Evolutionary conservation across 2,888 invertebrate species (phyloP), one percentile per base, ranked within the genome.

Genomic region (Agriopis marginaria): DNA sequence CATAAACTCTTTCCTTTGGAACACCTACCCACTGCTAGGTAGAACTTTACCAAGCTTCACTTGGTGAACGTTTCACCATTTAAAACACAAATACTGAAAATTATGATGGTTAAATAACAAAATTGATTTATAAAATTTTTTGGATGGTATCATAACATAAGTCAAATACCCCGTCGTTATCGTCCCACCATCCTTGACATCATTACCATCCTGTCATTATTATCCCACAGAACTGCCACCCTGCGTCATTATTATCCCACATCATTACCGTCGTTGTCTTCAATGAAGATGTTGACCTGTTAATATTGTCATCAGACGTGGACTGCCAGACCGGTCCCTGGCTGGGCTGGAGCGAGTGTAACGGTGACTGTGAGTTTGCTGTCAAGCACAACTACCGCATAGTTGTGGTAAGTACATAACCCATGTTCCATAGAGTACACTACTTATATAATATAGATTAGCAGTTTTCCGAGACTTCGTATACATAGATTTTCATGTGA

Each of bases 331-430:
- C 83, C 68, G 88, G 91, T 11, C 84, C 87, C 8, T 93, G 93
- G 93, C 79, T 90, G 63, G 93, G 93, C 9, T 93, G 93, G 93
- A 86, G 86, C 75, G 86, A 88, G 45, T 93, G 93, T 76, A 82
- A 88, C 73, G 93, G 93, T 0, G 85, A 89, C 72, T 93, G 93
- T 73, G 86, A 87, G 66, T 85, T 82, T 75, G 91, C 89, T 45
- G 78, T 92, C 73, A 92, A 92, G 79, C 88, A 92, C 68, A 93
- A 93, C 82, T 93, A 91, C 74, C 85, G 92, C 49, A 80, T 86
- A 10, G 84, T 92, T 47, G 67, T 85, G 86, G 93, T 93, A 72
- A 86, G 87, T 82, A 17, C 14, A 32, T 5, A 32, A 32, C 8
- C 14, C 6, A 10, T 23, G 1, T 9, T 32, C 3, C 8, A 0